Conservation (phyloP, 2,113 vertebrate genomes). For the Tragelaphus scriptus region DNA sequence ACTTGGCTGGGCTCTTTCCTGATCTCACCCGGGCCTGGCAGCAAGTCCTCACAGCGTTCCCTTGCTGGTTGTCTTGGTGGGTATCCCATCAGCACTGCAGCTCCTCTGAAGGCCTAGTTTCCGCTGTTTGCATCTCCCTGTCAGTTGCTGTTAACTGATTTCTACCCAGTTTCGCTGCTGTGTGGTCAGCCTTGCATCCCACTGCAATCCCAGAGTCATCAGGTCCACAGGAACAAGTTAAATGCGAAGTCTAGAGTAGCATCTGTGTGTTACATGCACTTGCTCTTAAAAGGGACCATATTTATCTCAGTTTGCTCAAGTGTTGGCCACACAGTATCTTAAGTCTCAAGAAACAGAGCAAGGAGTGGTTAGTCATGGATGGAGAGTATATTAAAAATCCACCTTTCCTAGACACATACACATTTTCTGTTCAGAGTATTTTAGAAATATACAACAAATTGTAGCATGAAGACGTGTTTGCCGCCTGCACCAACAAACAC, state of each 20-base stretch:
- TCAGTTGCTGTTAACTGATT: accelerated
- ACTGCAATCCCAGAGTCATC: not conserved
- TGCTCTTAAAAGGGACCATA: not conserved
- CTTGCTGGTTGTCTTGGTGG: accelerated
- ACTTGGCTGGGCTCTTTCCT: accelerated
- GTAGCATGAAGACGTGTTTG: not conserved
- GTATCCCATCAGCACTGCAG: accelerated
- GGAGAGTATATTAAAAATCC: accelerated
- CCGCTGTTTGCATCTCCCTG: accelerated
- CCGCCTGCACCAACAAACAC: accelerated
- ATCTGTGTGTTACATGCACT: too few species aligned
- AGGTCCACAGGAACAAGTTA: not conserved
- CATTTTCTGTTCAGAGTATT: not conserved
- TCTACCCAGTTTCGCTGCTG: accelerated
- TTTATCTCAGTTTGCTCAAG: not conserved
- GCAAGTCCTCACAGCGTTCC: not conserved
- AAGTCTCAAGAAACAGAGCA: not conserved
- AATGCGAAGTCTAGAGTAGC: too few species aligned
- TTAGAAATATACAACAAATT: accelerated
- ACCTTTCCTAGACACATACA: not conserved
- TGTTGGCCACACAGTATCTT: not conserved
- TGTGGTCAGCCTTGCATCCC: too few species aligned
- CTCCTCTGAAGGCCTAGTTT: accelerated
- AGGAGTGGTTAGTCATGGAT: not conserved
- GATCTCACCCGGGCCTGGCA: accelerated